Evolutionary conservation across 2,113 vertebrate species (phyloP).

Genomic region (Pterocles gutturalis): DNA sequence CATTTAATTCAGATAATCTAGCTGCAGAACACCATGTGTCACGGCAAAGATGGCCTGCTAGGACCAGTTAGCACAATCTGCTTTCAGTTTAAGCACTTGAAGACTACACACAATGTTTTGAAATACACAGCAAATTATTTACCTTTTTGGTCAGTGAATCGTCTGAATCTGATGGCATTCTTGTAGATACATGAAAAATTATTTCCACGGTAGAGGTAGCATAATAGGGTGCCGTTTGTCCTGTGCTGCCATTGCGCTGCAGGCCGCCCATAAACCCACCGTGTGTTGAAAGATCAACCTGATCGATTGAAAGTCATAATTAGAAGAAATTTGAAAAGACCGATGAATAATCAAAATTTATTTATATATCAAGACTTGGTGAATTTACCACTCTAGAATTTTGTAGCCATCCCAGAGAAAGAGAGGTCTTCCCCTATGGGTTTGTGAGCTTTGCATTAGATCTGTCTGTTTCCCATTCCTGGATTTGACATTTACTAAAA

Average conservation of each 20-base stretch:
- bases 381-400: background rate
- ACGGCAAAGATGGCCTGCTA: background rate
- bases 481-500: background rate
- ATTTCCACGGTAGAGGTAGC: constrained; percentile 97
- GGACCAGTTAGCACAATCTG: background rate
- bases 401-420: background rate
- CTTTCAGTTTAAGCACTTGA: background rate
- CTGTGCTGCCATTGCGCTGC: constrained; percentile 96
- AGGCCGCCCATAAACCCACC: constrained; percentile 98
- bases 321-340: background rate
- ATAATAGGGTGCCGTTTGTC: constrained; percentile 93
- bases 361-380: background rate
- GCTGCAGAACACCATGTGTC: background rate
- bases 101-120: background rate
- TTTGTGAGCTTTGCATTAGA: background rate
- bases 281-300: constrained; percentile 95
- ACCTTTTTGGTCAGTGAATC: constrained; percentile 98
- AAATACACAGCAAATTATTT: background rate
- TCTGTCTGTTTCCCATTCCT: background rate
- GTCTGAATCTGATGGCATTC: constrained; percentile 95
- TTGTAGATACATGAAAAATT: constrained; percentile 96
- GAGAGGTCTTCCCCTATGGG: background rate
- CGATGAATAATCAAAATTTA: background rate
- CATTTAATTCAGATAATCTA: constrained; percentile 33
- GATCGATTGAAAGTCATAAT: background rate